A percentile compares a stretch with the other conserved stretches of the same genome.
Evolutionary conservation across 2,113 vertebrate species (phyloP).

Genomic region (Pseudopodoces humilis): DNA sequence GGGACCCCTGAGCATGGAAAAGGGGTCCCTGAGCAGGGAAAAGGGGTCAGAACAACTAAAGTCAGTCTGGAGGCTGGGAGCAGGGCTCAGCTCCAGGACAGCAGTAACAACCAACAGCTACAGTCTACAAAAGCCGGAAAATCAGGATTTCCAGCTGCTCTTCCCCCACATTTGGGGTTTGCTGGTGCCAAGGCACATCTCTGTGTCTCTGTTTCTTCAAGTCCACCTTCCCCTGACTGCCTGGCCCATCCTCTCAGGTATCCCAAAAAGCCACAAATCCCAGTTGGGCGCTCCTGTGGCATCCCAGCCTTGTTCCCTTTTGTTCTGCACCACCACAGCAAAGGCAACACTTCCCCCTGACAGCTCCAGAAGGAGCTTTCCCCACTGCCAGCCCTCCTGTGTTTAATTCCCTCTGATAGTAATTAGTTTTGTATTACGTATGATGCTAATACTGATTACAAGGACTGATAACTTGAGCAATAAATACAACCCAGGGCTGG

Average conservation of each 20-base stretch:
- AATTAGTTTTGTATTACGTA: conserved; percentile 59
- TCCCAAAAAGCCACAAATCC: neutral
- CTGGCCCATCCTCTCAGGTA: neutral
- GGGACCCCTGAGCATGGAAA: too few species aligned
- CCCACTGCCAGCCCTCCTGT: neutral
- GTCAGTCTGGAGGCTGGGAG: neutral
- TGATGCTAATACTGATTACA: conserved; percentile 66
- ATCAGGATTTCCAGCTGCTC: neutral
- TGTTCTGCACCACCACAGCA: neutral
- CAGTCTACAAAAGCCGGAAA: neutral
- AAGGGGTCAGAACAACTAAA: neutral
- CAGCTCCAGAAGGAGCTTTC: neutral
- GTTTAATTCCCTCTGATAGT: conserved; percentile 32
- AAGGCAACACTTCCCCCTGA: neutral
- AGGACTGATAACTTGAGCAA: conserved; percentile 59
- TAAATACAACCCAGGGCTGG: conserved; percentile 55
- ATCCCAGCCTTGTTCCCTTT: neutral
- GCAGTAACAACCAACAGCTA: neutral
- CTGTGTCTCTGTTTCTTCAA: neutral
- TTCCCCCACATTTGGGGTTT: fast-evolving
- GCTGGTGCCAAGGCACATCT: neutral
- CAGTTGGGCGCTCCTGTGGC: too few species aligned
- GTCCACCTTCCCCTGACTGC: neutral
- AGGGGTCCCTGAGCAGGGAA: neutral
- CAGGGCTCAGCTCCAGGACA: neutral